phyloP scores from a whole-genome alignment of 2,797 vertebrate species.

The Bovichtus diacanthus region DNA sequence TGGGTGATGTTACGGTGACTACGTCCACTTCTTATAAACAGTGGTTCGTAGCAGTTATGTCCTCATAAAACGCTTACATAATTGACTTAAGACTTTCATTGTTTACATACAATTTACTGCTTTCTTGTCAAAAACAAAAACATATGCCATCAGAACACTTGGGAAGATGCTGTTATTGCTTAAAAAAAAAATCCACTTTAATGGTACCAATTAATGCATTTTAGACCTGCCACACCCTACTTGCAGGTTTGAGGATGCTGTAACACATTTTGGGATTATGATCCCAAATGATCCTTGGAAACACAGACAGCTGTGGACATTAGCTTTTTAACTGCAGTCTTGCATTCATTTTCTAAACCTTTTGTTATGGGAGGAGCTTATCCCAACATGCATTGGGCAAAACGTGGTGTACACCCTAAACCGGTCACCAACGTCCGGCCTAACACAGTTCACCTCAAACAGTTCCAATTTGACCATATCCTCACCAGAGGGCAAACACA shows the following conservation, averaged over 20 bases:
- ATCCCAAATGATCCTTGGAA: background rate
- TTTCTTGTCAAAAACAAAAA: background rate
- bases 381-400: background rate
- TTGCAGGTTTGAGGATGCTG: background rate
- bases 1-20: too few species aligned
- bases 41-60: background rate
- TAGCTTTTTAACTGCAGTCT: background rate
- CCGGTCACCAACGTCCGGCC: background rate
- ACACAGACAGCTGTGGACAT: background rate
- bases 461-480: background rate
- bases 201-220: background rate
- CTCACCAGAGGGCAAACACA: conserved; percentile 4
- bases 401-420: background rate
- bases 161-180: background rate
- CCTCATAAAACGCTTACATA: background rate
- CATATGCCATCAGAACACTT: background rate
- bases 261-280: background rate
- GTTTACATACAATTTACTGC: background rate
- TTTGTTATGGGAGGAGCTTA: background rate
- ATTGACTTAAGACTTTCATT: background rate
- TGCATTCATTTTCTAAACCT: background rate
- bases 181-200: background rate
- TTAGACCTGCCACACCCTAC: background rate
- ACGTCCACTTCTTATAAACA: too few species aligned
- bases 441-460: background rate